A percentile compares a stretch with the other conserved stretches of the same genome.
These are phyloP conservation scores for Macrotrachela quadricornifera DNA, from an alignment of 1,140 invertebrate species.

Conservation along the genomic window DNA sequence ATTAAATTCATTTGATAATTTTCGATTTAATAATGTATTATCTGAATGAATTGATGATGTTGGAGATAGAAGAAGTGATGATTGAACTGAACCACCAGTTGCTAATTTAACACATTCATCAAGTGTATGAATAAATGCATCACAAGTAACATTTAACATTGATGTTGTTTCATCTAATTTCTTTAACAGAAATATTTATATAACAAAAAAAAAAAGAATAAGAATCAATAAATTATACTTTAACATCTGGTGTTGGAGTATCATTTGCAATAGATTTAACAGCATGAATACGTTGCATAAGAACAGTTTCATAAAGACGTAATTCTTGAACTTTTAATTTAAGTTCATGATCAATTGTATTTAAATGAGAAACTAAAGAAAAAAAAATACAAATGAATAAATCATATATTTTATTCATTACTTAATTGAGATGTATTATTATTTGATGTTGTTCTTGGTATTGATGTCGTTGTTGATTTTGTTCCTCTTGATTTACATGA, in stretches of 20 bases:
- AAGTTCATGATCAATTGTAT: conserved; percentile 24
- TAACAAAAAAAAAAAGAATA: neutral
- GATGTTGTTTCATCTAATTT: conserved; percentile 51
- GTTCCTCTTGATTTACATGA: conserved; percentile 52
- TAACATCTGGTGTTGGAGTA: conserved; percentile 38
- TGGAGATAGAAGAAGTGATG: neutral
- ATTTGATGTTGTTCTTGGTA: neutral
- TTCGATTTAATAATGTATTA: too few relatives aligned
- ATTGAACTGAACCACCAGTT: conserved; percentile 9
- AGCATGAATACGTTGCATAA: conserved; percentile 61
- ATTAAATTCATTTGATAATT: too few relatives aligned
- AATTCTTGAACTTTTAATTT: conserved; percentile 54
- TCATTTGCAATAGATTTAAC: conserved; percentile 40
- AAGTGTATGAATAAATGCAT: conserved; percentile 55
- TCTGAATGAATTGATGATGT: neutral
- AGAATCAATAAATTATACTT: conserved; percentile 34
- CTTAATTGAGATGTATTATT: conserved; percentile 16
- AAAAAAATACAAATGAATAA: too few relatives aligned
- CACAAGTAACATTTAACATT: conserved; percentile 51
- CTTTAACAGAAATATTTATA: conserved; percentile 35
- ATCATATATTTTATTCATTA: too few relatives aligned
- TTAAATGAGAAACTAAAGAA: too few relatives aligned
- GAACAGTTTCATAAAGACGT: conserved; percentile 51
- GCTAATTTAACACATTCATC: conserved; percentile 53
- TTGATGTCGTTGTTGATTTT: neutral